Base-by-base conservation (phyloP, 2,888 invertebrate genomes). In the Netelia melanura region DNA sequence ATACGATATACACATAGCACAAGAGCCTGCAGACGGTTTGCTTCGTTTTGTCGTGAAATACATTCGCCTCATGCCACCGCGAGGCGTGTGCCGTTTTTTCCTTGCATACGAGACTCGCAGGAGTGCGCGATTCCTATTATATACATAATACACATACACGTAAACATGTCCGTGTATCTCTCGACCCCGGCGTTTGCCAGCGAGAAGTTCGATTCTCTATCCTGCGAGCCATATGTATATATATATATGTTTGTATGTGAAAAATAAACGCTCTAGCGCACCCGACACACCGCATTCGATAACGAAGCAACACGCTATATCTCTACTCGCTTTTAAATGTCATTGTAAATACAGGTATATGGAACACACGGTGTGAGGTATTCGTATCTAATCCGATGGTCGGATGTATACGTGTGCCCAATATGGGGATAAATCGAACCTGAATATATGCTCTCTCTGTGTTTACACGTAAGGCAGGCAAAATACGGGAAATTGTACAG, bases 71-170 rank as follows among this genome's bases (percentile, higher is more conserved):
- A 88, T 90, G 91, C 91, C 91, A 91, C 90, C 89, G 92, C 91
- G 89, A 93, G 93, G 92, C 93, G 93, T 93, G 93, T 92, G 93
- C 93, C 93, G 91, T 91, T 86, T 86, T 86, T 81, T 86, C 86
- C 86, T 81, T 81, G 65, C 67, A 83, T 83, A 83, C 86, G 70
- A 70, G 56, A 52, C 65, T 65, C 68, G 62, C 76, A 21, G 48
- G 48, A 56, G 38, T 38, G 38, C 81, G 64, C 83, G 25, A 21
- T 70, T 61, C 62, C 62, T 21, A 71, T 64, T 52, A 54, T 21
- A 44, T 38, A 23, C 52, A 30, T 78, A 65, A 14, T n/a, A 44
- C 48, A 25, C 48, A 23, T 54, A 21, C 6, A 38, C 17, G 2
- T 75, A 14, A 56, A 21, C 23, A 25, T 74, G 62, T 44, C 43